These are phyloP conservation scores for Augochlorella aurata DNA, from an alignment of 2,888 invertebrate species.

Conservation along the genomic window DNA sequence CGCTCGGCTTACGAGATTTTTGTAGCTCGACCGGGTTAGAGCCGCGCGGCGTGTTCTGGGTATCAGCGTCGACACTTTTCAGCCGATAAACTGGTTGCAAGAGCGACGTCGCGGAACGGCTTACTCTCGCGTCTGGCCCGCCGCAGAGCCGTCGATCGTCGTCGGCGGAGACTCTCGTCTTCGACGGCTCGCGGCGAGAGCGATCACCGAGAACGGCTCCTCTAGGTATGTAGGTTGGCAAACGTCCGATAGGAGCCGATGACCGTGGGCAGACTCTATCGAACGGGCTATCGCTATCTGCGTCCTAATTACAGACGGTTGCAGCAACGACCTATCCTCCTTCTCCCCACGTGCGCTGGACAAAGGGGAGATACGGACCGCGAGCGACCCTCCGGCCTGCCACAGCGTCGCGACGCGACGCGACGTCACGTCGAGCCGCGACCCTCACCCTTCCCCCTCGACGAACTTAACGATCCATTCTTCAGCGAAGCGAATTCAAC, in stretches of 20 bases:
- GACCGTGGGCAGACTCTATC: conserved; percentile 52
- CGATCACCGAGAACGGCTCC: conserved; percentile 10
- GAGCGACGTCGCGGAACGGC: conserved; percentile 43
- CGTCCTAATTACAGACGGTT: conserved; percentile 68
- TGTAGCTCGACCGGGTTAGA: conserved; percentile 4
- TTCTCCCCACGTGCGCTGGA: conserved; percentile 21
- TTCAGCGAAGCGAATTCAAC: background rate
- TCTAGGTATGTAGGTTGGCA: conserved; percentile 63
- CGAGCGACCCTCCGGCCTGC: background rate
- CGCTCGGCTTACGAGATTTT: conserved; percentile 25
- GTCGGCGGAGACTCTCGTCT: background rate
- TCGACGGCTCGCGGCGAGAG: background rate
- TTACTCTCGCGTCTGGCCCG: background rate
- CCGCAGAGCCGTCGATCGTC: background rate
- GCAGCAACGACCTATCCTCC: conserved; percentile 29
- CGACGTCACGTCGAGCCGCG: background rate
- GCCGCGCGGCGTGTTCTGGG: conserved; percentile 18
- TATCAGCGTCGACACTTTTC: conserved; percentile 38
- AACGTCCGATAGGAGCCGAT: conserved; percentile 47
- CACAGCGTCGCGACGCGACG: background rate
- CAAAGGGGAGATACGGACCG: conserved; percentile 37
- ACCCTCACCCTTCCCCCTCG: background rate
- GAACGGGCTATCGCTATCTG: conserved; percentile 58
- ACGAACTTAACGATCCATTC: background rate
- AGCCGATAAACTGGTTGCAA: conserved; percentile 45